Evolutionary conservation across 2,797 vertebrate species (phyloP).

Genomic region (Cyprinella venusta): DNA sequence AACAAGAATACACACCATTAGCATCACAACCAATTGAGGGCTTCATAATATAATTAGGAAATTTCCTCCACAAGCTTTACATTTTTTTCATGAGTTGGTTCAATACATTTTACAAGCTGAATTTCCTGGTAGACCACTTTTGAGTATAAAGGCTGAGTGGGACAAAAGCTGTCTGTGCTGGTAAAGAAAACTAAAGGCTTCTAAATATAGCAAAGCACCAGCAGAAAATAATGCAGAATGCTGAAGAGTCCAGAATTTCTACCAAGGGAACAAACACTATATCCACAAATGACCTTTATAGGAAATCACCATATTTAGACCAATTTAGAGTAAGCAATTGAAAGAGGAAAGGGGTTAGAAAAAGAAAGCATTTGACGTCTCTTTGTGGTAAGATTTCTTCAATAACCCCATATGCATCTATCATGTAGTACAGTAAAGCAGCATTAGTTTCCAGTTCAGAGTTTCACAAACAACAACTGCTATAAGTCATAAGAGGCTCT

Average conservation of each 20-base stretch:
- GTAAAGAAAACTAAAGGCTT: slow-evolving; percentile 30
- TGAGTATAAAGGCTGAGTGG: slow-evolving; percentile 3
- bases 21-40: background rate
- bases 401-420: background rate
- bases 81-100: slow-evolving; percentile 2
- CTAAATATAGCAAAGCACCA: slow-evolving; percentile 30
- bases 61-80: background rate
- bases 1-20: background rate
- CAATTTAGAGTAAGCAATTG: background rate
- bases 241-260: slow-evolving; percentile 17
- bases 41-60: background rate
- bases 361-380: background rate
- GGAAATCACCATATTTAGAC: slow-evolving; percentile 20
- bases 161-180: background rate
- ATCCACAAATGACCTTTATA: background rate
- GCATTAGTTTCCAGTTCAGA: slow-evolving; percentile 11
- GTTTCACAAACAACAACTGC: slow-evolving; percentile 34
- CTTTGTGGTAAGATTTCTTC: background rate
- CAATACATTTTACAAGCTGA: background rate
- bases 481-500: slow-evolving; percentile 37
- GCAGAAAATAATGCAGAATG: background rate
- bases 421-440: background rate
- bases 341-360: background rate
- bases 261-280: slow-evolving; percentile 17
- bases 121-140: slow-evolving; percentile 19